phyloP scores from a whole-genome alignment of 2,113 vertebrate genomes.

The Rhinopithecus roxellana region DNA sequence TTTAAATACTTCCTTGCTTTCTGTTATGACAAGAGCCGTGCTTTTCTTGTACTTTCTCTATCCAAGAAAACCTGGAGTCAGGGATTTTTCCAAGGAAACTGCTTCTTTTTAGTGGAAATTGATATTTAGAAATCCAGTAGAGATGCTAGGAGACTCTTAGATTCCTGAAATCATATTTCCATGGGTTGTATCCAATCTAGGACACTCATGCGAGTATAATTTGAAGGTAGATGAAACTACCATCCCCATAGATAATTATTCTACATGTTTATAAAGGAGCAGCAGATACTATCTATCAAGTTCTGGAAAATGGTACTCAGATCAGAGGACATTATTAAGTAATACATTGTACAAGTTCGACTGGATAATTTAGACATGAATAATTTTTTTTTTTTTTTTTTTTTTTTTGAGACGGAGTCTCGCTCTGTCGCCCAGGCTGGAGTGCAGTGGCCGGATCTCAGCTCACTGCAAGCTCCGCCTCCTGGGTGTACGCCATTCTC shows the following conservation, averaged over 20 bases:
- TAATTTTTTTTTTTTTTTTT: neutral
- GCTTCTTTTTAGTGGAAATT: neutral
- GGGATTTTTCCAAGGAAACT: neutral
- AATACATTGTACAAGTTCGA: neutral
- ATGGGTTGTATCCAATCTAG: neutral
- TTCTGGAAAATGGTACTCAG: constrained; percentile 21
- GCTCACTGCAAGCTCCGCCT: too few relatives aligned
- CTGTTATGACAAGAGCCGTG: neutral
- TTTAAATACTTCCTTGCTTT: constrained; percentile 17
- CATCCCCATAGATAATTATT: constrained; percentile 3
- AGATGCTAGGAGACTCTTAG: neutral
- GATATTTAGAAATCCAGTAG: neutral
- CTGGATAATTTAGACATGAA: neutral
- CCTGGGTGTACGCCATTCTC: too few relatives aligned
- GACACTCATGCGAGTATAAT: neutral
- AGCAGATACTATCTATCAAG: neutral
- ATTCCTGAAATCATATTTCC: neutral
- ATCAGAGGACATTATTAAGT: neutral
- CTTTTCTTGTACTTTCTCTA: neutral
- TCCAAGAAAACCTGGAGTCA: neutral
- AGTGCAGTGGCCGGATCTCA: too few relatives aligned
- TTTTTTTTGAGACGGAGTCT: too few relatives aligned
- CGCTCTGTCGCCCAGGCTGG: too few relatives aligned
- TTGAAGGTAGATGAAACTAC: neutral
- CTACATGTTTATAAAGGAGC: neutral